Base-by-base conservation (phyloP, 2,888 invertebrate genomes). In the Chironomus tentans region DNA sequence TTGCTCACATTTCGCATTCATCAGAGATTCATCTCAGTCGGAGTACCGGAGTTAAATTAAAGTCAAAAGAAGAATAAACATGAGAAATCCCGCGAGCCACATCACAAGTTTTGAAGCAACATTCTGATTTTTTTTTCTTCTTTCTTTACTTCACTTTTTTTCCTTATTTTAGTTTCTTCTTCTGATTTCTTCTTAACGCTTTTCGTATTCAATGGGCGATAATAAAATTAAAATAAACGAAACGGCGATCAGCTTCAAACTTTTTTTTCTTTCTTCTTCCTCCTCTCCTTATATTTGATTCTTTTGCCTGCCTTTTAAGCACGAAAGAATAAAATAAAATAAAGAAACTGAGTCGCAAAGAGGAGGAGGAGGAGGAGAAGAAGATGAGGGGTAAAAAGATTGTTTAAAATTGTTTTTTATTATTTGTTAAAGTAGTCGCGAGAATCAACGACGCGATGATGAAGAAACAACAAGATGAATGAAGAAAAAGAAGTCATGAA, bases 221-320 rank as follows among this genome's bases (percentile, higher is more conserved):
- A 71, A 71, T 71, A 71, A 71, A 71, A 71, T 71, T 71, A 56
- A 71, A 71, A 70, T 70, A 70, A 71, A 71, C 56, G 50, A 56
- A 71, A 56, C 71, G 12, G 65, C 22, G 65, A 65, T 65, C 65
- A 65, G 65, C 21, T 24, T 65, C 65, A 22, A 65, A 65, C 18
- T 13, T 24, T 21, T 56, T 62, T 61, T 18, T 18, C 7, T 61
- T 22, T 21, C 12, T 65, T 65, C 65, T 24, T 65, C 28, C 24
- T 65, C 10, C 65, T 65, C 3, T 65, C 21, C 65, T 21, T 56
- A 56, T 56, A 15, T 18, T 65, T 22, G 24, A 22, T 65, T 65
- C 13, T 65, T 22, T 62, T 62, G 10, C 62, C 21, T 18, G 38
- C 38, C 38, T 38, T 38, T 38, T 38, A 38, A 10, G 38, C 38